Percentiles rank a stretch among this genome's conserved stretches.
Conservation (phyloP, 64 coral and sea anemone genomes). For the Pachyseris speciosa region DNA sequence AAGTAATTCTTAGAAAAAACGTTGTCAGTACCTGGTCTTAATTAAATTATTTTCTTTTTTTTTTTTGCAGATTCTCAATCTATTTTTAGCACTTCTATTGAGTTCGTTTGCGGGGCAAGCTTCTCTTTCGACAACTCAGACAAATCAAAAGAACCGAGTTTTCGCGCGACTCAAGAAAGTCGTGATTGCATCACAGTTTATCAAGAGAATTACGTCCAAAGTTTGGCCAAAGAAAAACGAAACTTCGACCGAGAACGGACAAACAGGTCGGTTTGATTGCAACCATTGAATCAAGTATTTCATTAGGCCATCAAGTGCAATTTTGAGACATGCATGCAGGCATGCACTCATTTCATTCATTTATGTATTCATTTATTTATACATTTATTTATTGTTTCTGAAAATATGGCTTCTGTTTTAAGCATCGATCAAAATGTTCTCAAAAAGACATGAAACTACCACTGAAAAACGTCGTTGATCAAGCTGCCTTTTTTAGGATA, state of each 20-base stretch:
- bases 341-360: no score
- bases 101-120: constrained; percentile 77
- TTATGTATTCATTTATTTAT: no score
- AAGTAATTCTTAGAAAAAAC: no score
- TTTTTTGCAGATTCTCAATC: constrained; percentile 81
- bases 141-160: neutral
- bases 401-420: no score
- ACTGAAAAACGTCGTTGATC: no score
- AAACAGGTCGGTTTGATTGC: neutral
- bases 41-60: neutral
- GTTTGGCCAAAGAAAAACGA: constrained; percentile 1
- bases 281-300: neutral
- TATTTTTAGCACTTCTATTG: constrained; percentile 88
- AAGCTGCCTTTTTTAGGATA: no score
- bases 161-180: neutral
- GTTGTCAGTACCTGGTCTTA: no score
- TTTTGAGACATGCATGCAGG: no score
- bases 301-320: neutral
- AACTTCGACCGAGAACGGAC: neutral
- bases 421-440: no score
- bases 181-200: constrained; percentile 25
- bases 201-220: constrained; percentile 37
- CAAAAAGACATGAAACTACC: no score
- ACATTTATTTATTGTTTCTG: no score
- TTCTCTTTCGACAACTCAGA: neutral